Evolutionary conservation across 2,888 invertebrate genomes (phyloP), one percentile per base, ranked within the genome.

Genomic region (Catocala sponsa): DNA sequence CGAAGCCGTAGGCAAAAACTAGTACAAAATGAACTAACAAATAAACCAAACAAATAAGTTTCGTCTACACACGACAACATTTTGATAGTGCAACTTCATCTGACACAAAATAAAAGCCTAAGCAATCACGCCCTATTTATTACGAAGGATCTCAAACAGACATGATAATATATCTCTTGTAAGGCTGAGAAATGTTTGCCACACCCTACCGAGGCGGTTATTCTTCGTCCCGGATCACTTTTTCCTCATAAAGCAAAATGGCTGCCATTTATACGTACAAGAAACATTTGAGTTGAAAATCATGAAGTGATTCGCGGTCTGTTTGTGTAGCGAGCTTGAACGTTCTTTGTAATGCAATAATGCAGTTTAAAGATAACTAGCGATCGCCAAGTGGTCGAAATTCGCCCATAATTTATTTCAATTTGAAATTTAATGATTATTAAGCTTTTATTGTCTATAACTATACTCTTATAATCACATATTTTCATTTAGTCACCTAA

Each of bases 211-310:
- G 68, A 76, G 78, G 66, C 76, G 80, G 73, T 73, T 63, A 72
- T 76, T 79, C 79, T 78, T 79, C 78, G 78, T 75, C 74, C 35
- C 52, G 79, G 76, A 78, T 83, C 81, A 84, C 83, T 86, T 86
- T 85, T 86, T 86, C 82, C 86, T 84, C 85, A 84, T 86, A 85
- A 82, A 72, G 73, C 55, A 67, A 68, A 84, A 86, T 85, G 79
- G 74, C 69, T 25, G 51, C 72, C 77, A 85, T 86, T 85, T 85
- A 81, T 83, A 73, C 69, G 58, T 60, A 72, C 67, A 72, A 70
- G 60, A 60, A 63, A 64, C 52, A 57, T 64, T 75, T 65, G 59
- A 68, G 57, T 58, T 49, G 68, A 63, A 68, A 74, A 70, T 69
- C 65, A 74, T 78, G 65, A 75, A 68, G 72, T 59, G 59, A 53